Evolutionary conservation across 1,140 invertebrate genomes (phyloP).

Genomic region (Trichogramma pretiosum): DNA sequence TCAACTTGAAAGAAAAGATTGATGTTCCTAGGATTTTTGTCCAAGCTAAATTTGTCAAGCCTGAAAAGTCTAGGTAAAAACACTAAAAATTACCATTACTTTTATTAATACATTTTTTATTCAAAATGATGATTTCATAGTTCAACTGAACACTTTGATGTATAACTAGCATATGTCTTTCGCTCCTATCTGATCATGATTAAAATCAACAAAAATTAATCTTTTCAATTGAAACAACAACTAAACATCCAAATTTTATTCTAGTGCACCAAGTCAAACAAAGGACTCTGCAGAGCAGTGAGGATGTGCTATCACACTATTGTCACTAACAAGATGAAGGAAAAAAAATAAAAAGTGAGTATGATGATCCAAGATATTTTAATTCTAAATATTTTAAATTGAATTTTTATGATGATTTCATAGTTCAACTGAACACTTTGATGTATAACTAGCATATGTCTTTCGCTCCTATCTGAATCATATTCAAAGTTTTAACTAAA

Average conservation of each 20-base stretch:
- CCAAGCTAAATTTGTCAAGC: constrained; percentile 77
- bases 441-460: constrained; percentile 27
- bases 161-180: constrained; percentile 30
- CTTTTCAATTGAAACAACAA: background rate
- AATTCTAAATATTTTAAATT: background rate
- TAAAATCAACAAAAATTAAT: constrained; percentile 9
- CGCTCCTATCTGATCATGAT: constrained; percentile 38
- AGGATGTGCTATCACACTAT: too few relatives aligned
- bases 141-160: constrained; percentile 35
- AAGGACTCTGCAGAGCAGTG: background rate
- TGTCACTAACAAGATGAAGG: too few relatives aligned
- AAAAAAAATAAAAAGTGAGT: background rate
- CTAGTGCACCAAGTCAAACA: constrained; percentile 2
- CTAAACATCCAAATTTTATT: background rate
- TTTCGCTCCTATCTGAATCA: constrained; percentile 44
- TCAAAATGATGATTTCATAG: constrained; percentile 37
- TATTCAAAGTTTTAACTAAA: background rate
- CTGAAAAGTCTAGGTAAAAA: constrained; percentile 20
- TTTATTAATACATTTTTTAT: constrained; percentile 1
- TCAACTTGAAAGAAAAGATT: constrained; percentile 85
- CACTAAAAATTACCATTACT: background rate
- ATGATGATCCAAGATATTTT: background rate
- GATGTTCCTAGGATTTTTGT: constrained; percentile 86
- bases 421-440: constrained; percentile 38
- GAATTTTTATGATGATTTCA: constrained; percentile 31